phyloP scores from a whole-genome alignment of 2,113 vertebrate species.

The Grammomys dolichurus region DNA sequence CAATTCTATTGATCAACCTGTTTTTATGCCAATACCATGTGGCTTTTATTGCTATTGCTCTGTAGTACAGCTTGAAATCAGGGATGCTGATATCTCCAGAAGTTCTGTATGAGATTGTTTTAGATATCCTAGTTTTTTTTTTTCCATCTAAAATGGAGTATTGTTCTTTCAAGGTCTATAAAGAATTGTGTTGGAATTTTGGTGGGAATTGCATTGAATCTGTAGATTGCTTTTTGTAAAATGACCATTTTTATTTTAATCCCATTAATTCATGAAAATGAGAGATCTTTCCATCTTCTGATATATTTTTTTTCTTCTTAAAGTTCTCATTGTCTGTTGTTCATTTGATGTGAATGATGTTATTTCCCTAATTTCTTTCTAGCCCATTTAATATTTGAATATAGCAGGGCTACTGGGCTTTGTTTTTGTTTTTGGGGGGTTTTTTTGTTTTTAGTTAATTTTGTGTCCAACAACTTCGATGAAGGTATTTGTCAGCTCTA shows the following conservation, averaged over 20 bases:
- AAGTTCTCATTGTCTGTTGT: not conserved
- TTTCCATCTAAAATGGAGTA: not conserved
- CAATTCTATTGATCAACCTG: not conserved
- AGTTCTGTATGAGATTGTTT: not conserved
- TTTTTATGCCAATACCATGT: not conserved
- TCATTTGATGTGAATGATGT: not conserved
- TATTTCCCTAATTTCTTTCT: not conserved
- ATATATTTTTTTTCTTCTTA: not conserved
- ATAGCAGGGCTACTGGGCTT: not conserved
- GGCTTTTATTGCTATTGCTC: not conserved
- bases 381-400: not conserved
- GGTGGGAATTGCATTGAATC: no score
- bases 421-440: no score
- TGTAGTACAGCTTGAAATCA: not conserved
- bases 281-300: not conserved
- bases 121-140: not conserved
- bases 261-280: not conserved
- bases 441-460: not conserved
- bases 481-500: not conserved
- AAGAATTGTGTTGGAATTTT: not conserved
- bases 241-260: not conserved
- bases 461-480: not conserved
- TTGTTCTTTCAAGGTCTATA: not conserved
- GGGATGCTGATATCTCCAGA: not conserved
- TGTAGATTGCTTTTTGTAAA: no score